Base-by-base conservation (phyloP, 2,888 invertebrate species). In the Mactromeris polynyma region DNA sequence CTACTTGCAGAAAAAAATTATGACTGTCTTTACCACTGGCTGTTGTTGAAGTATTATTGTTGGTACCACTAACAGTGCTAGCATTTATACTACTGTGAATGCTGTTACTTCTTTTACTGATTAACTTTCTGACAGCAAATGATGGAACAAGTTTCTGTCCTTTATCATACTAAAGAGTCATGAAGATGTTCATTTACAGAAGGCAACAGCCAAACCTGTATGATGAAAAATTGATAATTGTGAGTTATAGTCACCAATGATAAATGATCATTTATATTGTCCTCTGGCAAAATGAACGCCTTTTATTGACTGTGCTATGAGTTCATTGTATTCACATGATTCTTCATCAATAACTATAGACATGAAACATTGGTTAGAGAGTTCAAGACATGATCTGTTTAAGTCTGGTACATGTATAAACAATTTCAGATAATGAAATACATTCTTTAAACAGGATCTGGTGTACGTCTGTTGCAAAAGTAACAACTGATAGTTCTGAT, bases 161-260 rank as follows among this genome's bases (percentile, higher is more conserved):
- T 46, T 46, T 46, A 46, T 46, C 46, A 46, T 46, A 46, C 46
- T 14, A 46, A 46, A 11, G 14, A 46, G 46, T 46, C 58, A 64
- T 64, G 7, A n/a, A 64, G 9, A n/a, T 26, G 58, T n/a, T 64
- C 58, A n/a, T 64, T n/a, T 64, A 64, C 26, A 1, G 9, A 26
- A 17, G 4, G n/a, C 58, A 26, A 26, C 58, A 64, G 26, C 58
- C 58, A 64, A 64, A n/a, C 26, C 9, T 36, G 33, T 26, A 33
- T 73, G 73, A 73, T 73, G 73, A 73, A 73, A 73, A 73, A 73
- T 73, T 73, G 73, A 73, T 73, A 73, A 73, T 31, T 73, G 31
- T 73, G 31, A 36, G 33, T 73, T 33, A 73, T 33, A 73, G 33
- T 73, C 73, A 73, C 17, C 31, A 19, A 33, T 73, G 73, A 73